Evolutionary conservation across 2,888 invertebrate genomes (phyloP), one percentile per base, ranked within the genome.

Genomic region (Blera fallax): DNA sequence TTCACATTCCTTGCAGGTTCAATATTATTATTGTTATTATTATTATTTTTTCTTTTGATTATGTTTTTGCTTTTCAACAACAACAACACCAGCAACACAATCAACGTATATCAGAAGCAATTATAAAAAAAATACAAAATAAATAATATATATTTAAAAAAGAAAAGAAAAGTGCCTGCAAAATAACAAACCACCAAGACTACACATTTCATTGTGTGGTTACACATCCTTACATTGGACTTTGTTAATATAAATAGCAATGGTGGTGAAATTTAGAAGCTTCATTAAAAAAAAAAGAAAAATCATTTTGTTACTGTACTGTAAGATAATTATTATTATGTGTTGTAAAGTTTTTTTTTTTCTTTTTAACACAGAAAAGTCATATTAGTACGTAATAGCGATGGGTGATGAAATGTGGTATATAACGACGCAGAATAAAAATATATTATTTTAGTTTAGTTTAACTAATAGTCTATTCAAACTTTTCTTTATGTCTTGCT

Each of bases 1-100:
- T 62, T 85, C 70, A 79, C 84, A 84, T 84, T 84, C 84, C 84
- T 84, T 79, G 79, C 79, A 65, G 79, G 74, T 74, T 62, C 45
- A 34, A 37, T 11, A 32, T 64, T 34, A 14, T 18, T 24, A 37
- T 24, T 54, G n/a, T n/a, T n/a, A n/a, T n/a, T n/a, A n/a, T 54
- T 24, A 2, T 58, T 56, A 16, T 56, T 7, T 43, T 76, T 43
- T 50, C 34, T 3, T 45, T 67, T 45, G 3, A 37, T 64, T 67
- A 60, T 45, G 4, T 54, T 62, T 73, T 52, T 60, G 60, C 16
- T 21, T 67, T 43, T 27, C 56, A 70, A 56, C 14, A 43, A 32
- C 24, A 58, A 32, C 16, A 64, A 56, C 24, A n/a, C n/a, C n/a
- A 24, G 4, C 27, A 34, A 48, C 50, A 52, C 29, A 48, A 60